Conservation (phyloP, 2,888 invertebrate species). For the Liposcelis brunnea region DNA sequence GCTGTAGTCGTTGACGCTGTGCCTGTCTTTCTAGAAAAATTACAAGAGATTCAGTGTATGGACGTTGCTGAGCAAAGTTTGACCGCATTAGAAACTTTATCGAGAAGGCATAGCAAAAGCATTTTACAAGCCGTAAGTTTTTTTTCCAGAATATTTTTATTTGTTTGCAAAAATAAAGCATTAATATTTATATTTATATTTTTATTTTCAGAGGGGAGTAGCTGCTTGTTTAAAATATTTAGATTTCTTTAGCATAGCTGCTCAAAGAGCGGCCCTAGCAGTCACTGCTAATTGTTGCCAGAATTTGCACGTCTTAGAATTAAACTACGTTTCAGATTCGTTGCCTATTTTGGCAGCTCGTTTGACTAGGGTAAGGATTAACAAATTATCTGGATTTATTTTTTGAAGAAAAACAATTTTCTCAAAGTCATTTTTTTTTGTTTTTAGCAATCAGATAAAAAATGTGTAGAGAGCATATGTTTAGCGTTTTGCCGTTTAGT, state of each 20-base stretch:
- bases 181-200: neutral
- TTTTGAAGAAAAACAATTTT: neutral
- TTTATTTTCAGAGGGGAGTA: slow-evolving; percentile 62
- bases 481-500: slow-evolving; percentile 90
- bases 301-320: slow-evolving; percentile 84
- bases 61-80: slow-evolving; percentile 98
- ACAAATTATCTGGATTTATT: too few species aligned
- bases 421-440: slow-evolving; percentile 9
- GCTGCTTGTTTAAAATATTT: slow-evolving; percentile 90
- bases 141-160: slow-evolving; percentile 2
- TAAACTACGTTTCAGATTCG: slow-evolving; percentile 79
- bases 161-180: neutral
- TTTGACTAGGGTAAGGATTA: slow-evolving; percentile 24
- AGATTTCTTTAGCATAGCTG: slow-evolving; percentile 97
- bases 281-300: slow-evolving; percentile 97
- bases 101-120: slow-evolving; percentile 87
- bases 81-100: slow-evolving; percentile 93
- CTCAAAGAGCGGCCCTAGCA: slow-evolving; percentile 88
- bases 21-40: slow-evolving; percentile 89
- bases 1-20: slow-evolving; percentile 93
- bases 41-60: slow-evolving; percentile 98
- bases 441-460: slow-evolving; percentile 52
- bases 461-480: slow-evolving; percentile 94
- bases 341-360: slow-evolving; percentile 62
- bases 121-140: slow-evolving; percentile 72